phyloP scores from a whole-genome alignment of 2,113 vertebrate genomes.

The Acanthisitta chloris region DNA sequence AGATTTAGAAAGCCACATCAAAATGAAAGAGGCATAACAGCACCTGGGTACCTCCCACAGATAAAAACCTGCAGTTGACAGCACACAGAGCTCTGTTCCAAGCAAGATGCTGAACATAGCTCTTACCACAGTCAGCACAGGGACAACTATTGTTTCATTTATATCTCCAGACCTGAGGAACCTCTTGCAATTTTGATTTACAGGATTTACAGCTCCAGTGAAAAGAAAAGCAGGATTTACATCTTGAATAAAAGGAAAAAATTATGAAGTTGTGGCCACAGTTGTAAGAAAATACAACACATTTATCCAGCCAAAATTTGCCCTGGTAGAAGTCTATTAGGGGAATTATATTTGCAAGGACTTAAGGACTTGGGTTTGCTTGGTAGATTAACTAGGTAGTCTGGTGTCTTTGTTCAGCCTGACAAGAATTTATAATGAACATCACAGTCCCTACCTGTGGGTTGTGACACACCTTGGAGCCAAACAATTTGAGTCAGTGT shows the following conservation, averaged over 20 bases:
- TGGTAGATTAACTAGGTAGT: too few species aligned
- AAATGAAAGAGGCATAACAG: not conserved
- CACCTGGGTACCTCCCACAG: not conserved
- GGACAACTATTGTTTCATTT: not conserved
- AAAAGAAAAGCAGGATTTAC: not conserved
- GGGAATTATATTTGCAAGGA: not conserved
- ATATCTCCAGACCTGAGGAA: not conserved
- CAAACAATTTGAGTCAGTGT: not conserved
- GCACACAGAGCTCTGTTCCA: not conserved
- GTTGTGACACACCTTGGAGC: too few species aligned
- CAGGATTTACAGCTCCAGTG: not conserved
- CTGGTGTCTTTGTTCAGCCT: too few species aligned
- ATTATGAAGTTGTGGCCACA: not conserved
- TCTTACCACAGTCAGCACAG: not conserved
- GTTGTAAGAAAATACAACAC: not conserved
- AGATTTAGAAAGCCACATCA: not conserved
- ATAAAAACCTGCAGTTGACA: not conserved
- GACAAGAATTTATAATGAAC: too few species aligned
- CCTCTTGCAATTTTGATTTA: not conserved
- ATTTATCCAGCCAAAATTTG: not conserved
- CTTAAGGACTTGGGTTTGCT: not conserved
- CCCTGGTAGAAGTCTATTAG: not conserved
- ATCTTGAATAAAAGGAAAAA: not conserved
- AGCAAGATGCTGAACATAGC: not conserved
- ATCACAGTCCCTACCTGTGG: too few species aligned